These are phyloP conservation scores for Patella caerulea DNA, from an alignment of 2,888 invertebrate species.

Conservation along the genomic window DNA sequence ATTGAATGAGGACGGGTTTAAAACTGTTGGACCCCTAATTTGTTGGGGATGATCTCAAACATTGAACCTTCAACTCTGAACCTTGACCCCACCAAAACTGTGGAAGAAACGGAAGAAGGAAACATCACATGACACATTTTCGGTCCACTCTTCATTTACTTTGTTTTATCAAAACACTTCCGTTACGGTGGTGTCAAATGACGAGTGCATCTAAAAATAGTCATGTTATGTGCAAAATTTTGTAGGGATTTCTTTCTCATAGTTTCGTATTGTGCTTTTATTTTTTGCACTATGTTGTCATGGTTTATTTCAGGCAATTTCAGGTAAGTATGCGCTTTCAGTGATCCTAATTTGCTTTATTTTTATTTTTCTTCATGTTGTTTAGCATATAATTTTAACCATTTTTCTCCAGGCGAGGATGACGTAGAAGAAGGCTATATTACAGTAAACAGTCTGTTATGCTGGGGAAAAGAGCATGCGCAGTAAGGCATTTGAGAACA, in stretches of 20 bases:
- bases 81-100: conserved; percentile 3
- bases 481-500: background rate
- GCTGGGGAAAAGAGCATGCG: conserved; percentile 23
- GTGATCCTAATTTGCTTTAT: no score
- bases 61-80: conserved; percentile 15
- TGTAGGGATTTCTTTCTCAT: background rate
- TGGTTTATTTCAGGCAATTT: no score
- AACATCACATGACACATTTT: conserved; percentile 33
- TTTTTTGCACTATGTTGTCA: no score
- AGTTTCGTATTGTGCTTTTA: background rate
- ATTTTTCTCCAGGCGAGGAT: conserved; percentile 29
- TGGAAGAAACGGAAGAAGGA: background rate
- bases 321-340: no score
- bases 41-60: conserved; percentile 41
- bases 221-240: conserved; percentile 10
- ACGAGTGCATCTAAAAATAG: conserved; percentile 8
- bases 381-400: background rate
- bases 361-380: no score
- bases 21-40: conserved; percentile 44
- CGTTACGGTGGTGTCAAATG: background rate
- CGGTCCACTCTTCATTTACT: conserved; percentile 36
- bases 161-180: background rate
- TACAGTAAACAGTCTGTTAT: conserved; percentile 39
- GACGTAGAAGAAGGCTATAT: conserved; percentile 36
- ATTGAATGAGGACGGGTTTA: conserved; percentile 48